Percentiles rank a stretch among this genome's conserved stretches.
Conservation (phyloP, 2,797 vertebrate species). For the Phoxinus dragarum region DNA sequence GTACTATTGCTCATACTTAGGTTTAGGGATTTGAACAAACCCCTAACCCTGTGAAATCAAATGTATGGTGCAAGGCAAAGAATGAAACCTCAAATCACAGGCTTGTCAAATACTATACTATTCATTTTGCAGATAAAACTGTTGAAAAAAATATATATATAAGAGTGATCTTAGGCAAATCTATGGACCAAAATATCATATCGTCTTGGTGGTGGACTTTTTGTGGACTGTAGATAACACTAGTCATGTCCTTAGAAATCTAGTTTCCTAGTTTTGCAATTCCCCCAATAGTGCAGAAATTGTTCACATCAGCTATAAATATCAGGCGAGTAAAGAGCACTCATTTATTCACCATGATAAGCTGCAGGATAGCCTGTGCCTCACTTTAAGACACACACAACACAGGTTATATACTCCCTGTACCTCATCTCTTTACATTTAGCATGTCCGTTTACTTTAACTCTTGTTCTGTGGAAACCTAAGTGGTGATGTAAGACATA, state of each 20-base stretch:
- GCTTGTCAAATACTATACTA: not conserved
- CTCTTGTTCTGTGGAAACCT: constrained; percentile 8
- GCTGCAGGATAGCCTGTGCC: not conserved
- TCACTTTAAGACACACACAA: not conserved
- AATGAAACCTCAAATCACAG: not conserved
- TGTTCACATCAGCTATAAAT: not conserved
- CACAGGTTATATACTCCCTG: not conserved
- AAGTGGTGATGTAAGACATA: constrained; percentile 35
- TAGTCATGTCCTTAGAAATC: not conserved
- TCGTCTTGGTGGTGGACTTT: not conserved
- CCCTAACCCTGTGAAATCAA: not conserved
- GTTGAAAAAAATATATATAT: too few species aligned
- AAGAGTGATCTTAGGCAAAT: not conserved
- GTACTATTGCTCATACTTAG: not conserved
- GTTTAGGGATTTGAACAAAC: not conserved
- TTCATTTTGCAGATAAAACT: not conserved
- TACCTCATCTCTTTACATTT: not conserved
- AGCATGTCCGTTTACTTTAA: constrained; percentile 3
- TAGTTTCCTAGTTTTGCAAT: not conserved
- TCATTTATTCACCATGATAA: constrained; percentile 4
- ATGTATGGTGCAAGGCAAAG: not conserved
- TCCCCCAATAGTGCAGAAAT: not conserved
- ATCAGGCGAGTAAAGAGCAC: not conserved
- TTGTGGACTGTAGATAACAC: not conserved
- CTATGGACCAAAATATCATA: not conserved